Base-by-base conservation (phyloP, 1,140 invertebrate species). In the Radopholus similis region DNA sequence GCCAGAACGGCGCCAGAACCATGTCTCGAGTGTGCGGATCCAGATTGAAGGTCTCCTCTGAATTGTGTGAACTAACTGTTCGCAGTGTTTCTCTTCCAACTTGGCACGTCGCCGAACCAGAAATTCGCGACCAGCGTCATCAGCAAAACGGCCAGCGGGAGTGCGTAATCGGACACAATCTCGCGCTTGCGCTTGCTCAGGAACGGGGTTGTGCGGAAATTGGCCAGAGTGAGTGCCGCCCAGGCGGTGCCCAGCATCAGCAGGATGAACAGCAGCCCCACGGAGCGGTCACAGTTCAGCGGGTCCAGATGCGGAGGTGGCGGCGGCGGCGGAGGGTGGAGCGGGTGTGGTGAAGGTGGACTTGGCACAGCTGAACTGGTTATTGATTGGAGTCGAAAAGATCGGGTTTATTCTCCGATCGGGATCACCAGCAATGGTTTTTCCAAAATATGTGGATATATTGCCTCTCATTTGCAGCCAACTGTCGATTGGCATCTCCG, bases 181-280 rank as follows among this genome's bases (percentile, higher is more conserved):
- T 86, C 83, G 6, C 84, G 68, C 60, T 84, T 85, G 11, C 73
- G 71, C 47, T 80, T 81, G 58, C 80, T 84, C 64, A 85, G 77
- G 72, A 78, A 85, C 37, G 84, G 83, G 26, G 84, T 84, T 74
- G 82, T 84, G 23, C 83, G 83, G 67, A 85, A 85, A 60, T 83
- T 83, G 66, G 80, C 83, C 15, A 85, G 70, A 0, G 78, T 81
- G 6, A 84, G 70, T 21, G 81, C 80, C 21, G 84, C 26, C 84
- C 83, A 85, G 8, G 83, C 72, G 23, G 85, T 85, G 11, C 84
- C 83, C 23, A 83, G 65, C 73, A 83, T 77, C 4, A 85, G 74
- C 21, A 85, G 67, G 4, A 85, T 68, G 75, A 82, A 85, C 4
- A 85, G 69, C 28, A 84, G 69, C 55, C 83, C 83, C 65, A 76